These are phyloP conservation scores for Gasterosteus nipponicus DNA, from an alignment of 2,113 vertebrate genomes.

Conservation along the genomic window DNA sequence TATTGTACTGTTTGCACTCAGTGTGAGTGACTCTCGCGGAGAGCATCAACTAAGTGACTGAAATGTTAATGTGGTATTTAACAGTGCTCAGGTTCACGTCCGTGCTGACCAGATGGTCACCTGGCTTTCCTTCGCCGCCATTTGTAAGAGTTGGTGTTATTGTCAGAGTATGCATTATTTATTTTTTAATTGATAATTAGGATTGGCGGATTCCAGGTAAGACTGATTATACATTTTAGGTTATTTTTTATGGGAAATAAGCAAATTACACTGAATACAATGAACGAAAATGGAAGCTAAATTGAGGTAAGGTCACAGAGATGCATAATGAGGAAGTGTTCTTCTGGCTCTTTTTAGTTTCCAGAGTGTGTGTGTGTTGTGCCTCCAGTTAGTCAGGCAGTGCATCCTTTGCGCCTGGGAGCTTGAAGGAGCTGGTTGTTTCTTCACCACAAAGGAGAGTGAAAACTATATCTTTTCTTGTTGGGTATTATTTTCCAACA, in stretches of 20 bases:
- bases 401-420: constrained; percentile 6
- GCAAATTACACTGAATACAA: neutral
- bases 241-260: neutral
- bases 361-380: neutral
- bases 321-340: neutral
- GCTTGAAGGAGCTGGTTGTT: constrained; percentile 14
- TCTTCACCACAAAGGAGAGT: neutral
- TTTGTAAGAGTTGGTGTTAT: neutral
- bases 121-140: constrained; percentile 9
- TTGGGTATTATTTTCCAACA: constrained; percentile 6
- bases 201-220: neutral
- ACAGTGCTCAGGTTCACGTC: constrained; percentile 32
- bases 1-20: constrained; percentile 56
- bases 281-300: neutral
- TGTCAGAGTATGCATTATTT: neutral
- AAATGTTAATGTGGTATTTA: constrained; percentile 60
- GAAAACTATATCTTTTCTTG: constrained; percentile 1
- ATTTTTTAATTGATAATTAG: neutral
- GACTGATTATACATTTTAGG: neutral
- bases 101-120: constrained; percentile 14
- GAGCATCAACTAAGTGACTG: constrained; percentile 45
- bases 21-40: constrained; percentile 36
- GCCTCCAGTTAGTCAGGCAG: neutral
- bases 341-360: constrained; percentile 5
- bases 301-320: neutral